Percentiles rank a stretch among this genome's conserved stretches.
Evolutionary conservation across 2,888 invertebrate genomes (phyloP).

Genomic region (Cancer borealis): DNA sequence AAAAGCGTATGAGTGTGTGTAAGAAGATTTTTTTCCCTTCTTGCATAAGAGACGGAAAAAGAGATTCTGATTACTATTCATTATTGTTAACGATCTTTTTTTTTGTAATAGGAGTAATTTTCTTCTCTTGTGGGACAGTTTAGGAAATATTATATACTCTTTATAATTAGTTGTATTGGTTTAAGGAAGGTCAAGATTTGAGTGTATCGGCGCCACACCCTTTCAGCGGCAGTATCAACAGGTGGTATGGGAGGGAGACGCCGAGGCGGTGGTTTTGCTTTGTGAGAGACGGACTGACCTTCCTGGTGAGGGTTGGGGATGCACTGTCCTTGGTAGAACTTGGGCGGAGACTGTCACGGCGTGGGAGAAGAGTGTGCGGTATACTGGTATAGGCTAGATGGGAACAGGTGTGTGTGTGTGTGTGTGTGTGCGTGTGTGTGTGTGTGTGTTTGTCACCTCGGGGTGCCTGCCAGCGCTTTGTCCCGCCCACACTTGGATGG

Average conservation of each 20-base stretch:
- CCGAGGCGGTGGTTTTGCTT: background rate
- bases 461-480: slow-evolving; percentile 54
- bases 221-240: background rate
- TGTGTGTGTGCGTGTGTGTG: background rate
- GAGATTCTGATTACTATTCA: too few species aligned
- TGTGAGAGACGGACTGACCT: background rate
- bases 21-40: too few species aligned
- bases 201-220: background rate
- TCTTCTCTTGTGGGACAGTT: too few species aligned
- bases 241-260: background rate
- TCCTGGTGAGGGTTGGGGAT: background rate
- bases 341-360: background rate
- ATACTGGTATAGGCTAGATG: background rate
- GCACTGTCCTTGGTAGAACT: background rate
- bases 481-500: slow-evolving; percentile 2
- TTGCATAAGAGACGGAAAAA: too few species aligned
- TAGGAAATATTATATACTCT: too few species aligned
- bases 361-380: background rate
- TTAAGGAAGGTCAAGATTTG: too few species aligned
- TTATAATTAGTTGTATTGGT: too few species aligned
- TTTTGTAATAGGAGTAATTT: too few species aligned
- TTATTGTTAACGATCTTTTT: too few species aligned
- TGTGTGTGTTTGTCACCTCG: slow-evolving; percentile 20
- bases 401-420: slow-evolving; percentile 27
- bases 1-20: background rate